Base-by-base conservation (phyloP, 2,888 invertebrate genomes). In the Pycnomerus fuliginosus region DNA sequence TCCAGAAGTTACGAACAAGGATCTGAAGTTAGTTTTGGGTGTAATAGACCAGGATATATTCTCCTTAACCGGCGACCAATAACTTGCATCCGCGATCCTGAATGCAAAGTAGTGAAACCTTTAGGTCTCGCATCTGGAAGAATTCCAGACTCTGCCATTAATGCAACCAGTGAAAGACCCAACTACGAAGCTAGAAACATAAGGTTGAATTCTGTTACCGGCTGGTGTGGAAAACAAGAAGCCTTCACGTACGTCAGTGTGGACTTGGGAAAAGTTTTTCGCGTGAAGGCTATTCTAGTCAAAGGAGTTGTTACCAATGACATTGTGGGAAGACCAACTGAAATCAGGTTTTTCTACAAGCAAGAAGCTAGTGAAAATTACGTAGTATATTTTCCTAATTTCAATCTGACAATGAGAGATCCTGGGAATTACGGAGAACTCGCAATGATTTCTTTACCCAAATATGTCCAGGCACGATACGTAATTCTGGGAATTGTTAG, bases 181-280 rank as follows among this genome's bases (percentile, higher is more conserved):
- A 93, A 93, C 64, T 93, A 93, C 67, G 92, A 93, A 77, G 91
- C 92, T 0, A 85, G 78, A 67, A 92, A 94, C 65, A 85, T 94
- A 7, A 80, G 94, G 16, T 74, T 95, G 20, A 93, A 92, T 67
- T 93, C 94, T 1, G 93, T 92, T 2, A 94, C 94, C 29, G 94
- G 94, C 11, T 95, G 94, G 94, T 94, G 94, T 72, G 92, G 92
- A n/a, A 94, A 93, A 63, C 90, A 91, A 74, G 96, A 96, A 74
- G 90, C 94, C 0, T 95, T 96, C 64, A 95, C 95, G 0, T 96
- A 95, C 62, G 90, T 95, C 3, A 94, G 91, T 63, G 94, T 97
- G 0, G 96, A 97, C 71, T 78, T 97, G 50, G 95, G 95, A 24
- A 86, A 89, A 73, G 85, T 94, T n/a, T 90, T 86, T 69, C 81